A percentile compares a stretch with the other conserved stretches of the same genome.
These are phyloP conservation scores for Ephestia elutella DNA, from an alignment of 1,140 invertebrate genomes.

Conservation along the genomic window DNA sequence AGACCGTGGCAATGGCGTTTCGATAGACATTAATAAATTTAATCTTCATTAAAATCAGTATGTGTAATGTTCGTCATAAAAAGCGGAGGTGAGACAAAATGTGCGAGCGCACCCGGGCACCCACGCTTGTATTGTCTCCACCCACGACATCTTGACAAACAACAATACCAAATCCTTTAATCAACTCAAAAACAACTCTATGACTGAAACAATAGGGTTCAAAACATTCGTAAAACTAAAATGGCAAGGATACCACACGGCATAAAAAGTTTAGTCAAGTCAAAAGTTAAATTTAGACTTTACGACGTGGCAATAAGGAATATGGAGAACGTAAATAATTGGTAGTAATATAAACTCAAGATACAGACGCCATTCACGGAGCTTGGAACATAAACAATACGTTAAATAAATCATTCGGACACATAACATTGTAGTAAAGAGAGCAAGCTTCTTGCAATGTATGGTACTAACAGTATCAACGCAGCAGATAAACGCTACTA, in stretches of 20 bases:
- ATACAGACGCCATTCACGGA: slow-evolving; percentile 41
- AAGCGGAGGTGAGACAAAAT: slow-evolving; percentile 33
- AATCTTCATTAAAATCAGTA: slow-evolving; percentile 48
- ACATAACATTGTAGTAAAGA: slow-evolving; percentile 18
- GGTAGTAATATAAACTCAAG: slow-evolving; percentile 40
- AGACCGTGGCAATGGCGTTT: background rate
- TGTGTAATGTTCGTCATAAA: slow-evolving; percentile 35
- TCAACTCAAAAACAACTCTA: slow-evolving; percentile 15
- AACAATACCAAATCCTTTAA: background rate
- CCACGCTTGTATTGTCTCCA: slow-evolving; percentile 37
- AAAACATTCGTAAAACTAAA: slow-evolving; percentile 8
- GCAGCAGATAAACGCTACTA: too few relatives aligned
- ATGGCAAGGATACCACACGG: slow-evolving; percentile 22
- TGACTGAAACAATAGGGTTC: slow-evolving; percentile 6
- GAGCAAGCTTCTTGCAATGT: background rate
- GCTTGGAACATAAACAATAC: slow-evolving; percentile 47
- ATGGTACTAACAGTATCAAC: too few relatives aligned
- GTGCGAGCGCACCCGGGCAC: slow-evolving; percentile 36
- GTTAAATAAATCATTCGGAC: slow-evolving; percentile 60
- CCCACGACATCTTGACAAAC: slow-evolving; percentile 26
- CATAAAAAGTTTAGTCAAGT: slow-evolving; percentile 12
- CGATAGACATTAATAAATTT: slow-evolving; percentile 35
- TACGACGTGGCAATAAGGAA: slow-evolving; percentile 10
- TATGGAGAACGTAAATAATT: slow-evolving; percentile 6
- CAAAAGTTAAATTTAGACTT: slow-evolving; percentile 13